These are phyloP conservation scores for Cyprinodon variegatus DNA, from an alignment of 2,113 vertebrate genomes.

Conservation along the genomic window DNA sequence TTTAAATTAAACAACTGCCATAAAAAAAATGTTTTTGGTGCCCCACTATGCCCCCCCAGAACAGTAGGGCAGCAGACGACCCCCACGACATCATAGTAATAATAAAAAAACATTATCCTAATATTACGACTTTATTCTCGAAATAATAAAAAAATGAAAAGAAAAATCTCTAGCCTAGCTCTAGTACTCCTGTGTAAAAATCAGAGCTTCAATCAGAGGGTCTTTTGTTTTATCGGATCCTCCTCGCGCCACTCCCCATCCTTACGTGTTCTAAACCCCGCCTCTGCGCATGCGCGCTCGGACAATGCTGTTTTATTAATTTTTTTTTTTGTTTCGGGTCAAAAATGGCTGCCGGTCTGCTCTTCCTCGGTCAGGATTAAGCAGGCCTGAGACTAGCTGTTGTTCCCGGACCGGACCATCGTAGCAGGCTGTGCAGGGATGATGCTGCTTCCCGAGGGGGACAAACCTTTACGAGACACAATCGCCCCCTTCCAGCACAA, in stretches of 20 bases:
- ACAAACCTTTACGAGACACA: conserved; percentile 67
- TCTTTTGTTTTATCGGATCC: conserved; percentile 5
- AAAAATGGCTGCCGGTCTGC: conserved; percentile 83
- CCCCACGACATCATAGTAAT: no score
- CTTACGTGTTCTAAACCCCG: conserved; percentile 52
- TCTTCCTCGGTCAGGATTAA: conserved; percentile 58
- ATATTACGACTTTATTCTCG: no score
- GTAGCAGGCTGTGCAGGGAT: conserved; percentile 42
- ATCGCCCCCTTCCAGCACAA: conserved; percentile 74
- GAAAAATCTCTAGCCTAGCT: no score
- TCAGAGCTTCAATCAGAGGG: background rate
- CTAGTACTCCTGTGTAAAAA: no score
- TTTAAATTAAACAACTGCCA: no score
- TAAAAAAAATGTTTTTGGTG: no score
- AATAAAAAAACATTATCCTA: no score
- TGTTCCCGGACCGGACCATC: background rate
- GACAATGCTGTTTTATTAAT: conserved; percentile 64
- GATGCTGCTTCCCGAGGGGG: conserved; percentile 66
- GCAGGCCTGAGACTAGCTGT: conserved; percentile 29
- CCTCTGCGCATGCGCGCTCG: conserved; percentile 73
- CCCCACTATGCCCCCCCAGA: no score
- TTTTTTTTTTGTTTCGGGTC: conserved; percentile 63
- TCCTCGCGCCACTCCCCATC: conserved; percentile 3
- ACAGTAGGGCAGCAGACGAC: no score
- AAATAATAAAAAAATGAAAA: no score